Conservation (phyloP, 2,888 invertebrate species). For the Hypolimnas misippus region DNA sequence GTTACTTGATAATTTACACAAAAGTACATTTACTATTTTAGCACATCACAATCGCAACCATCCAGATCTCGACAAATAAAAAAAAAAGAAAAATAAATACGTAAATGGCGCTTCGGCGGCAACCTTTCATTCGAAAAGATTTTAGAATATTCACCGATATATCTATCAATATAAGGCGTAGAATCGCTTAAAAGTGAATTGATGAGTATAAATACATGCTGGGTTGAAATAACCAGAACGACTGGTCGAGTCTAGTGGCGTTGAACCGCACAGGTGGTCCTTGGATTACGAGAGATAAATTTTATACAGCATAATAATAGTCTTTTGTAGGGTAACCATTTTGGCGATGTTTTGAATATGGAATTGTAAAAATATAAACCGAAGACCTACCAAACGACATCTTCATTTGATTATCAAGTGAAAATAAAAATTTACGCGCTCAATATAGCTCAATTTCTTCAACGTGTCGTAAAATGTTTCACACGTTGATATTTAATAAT, state of each 20-base stretch:
- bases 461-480: too few relatives aligned
- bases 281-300: constrained; percentile 79
- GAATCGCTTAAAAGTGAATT: constrained; percentile 60
- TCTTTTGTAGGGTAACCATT: constrained; percentile 24
- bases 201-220: constrained; percentile 70
- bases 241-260: constrained; percentile 76
- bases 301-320: constrained; percentile 72
- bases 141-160: constrained; percentile 52
- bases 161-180: constrained; percentile 57
- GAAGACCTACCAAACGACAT: too few relatives aligned
- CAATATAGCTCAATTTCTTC: too few relatives aligned
- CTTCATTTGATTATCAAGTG: too few relatives aligned
- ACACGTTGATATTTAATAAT: too few relatives aligned
- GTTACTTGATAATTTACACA: not conserved
- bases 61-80: constrained; percentile 69
- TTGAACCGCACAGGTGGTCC: constrained; percentile 80
- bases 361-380: not conserved
- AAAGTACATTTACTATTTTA: constrained; percentile 2
- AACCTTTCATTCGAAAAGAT: constrained; percentile 54
- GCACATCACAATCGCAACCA: constrained; percentile 56
- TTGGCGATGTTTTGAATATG: not conserved
- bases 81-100: constrained; percentile 64
- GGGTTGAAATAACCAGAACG: constrained; percentile 70
- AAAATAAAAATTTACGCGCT: too few relatives aligned
- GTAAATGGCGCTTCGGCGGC: constrained; percentile 72